Percentiles rank a stretch among this genome's conserved stretches.
phyloP scores from a whole-genome alignment of 2,113 vertebrate genomes.

The Electrona antarctica region DNA sequence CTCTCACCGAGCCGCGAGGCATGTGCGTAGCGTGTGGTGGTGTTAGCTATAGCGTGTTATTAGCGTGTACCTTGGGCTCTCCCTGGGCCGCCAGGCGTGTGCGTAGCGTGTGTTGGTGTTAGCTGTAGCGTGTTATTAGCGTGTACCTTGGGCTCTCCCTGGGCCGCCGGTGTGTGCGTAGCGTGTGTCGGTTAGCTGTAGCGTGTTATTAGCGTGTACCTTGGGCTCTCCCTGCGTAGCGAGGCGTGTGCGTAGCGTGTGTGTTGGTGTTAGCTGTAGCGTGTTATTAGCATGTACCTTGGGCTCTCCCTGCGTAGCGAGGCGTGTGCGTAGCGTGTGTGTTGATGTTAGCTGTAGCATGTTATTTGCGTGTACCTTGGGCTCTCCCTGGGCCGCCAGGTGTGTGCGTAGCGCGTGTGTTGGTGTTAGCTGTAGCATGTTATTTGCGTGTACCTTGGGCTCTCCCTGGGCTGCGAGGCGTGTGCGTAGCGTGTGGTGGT shows the following conservation, averaged over 20 bases:
- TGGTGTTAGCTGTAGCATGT: no score
- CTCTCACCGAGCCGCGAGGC: no score
- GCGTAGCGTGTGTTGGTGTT: slow-evolving; percentile 80
- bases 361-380: slow-evolving; percentile 85
- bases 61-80: slow-evolving; percentile 86
- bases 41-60: neutral
- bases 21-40: no score
- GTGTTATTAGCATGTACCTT: slow-evolving; percentile 76
- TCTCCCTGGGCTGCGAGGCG: no score
- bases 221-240: no score
- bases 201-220: no score
- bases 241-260: no score
- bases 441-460: no score
- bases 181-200: no score
- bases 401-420: slow-evolving; percentile 89
- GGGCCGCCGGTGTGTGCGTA: slow-evolving; percentile 84
- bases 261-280: neutral
- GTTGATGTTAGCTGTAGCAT: slow-evolving; percentile 43
- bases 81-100: slow-evolving; percentile 97
- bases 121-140: no score
- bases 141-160: no score
- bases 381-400: slow-evolving; percentile 95
- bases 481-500: no score
- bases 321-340: slow-evolving; percentile 92
- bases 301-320: slow-evolving; percentile 95